Evolutionary conservation across 2,113 vertebrate genomes (phyloP), one percentile per base, ranked within the genome.

Genomic region (Globicephala melas): DNA sequence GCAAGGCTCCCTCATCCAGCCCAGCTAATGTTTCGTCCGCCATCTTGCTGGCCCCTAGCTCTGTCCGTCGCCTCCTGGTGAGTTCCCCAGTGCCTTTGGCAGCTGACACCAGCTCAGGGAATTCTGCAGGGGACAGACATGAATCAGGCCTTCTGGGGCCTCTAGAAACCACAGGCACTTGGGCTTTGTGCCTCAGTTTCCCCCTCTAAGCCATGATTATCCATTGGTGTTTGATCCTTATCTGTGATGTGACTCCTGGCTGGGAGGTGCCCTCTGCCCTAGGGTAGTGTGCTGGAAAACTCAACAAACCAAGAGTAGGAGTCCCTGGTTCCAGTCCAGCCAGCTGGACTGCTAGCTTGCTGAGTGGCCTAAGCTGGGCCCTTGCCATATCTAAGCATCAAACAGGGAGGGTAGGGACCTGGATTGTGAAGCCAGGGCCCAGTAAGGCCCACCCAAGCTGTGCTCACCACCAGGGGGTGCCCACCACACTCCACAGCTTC

Each of bases 1-100:
- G 98, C 53, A 99, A 96, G 41, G 98, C 98, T 41, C 98, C 98
- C 85, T 99, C 99, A 0, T 99, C 99, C 98, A 99, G 98, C 21
- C 98, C 98, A 58, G 98, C 96, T 23, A 99, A 97, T 25, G 73
- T 97, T 14, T 99, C 98, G 12, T 98, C 98, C 0, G 98, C 98
- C 99, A 99, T 99, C 89, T 41, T 33, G 47, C 87, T 71, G 89
- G 50, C 89, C 20, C 14, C 31, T 79, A 41, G 13, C 28, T 95
- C 85, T 2, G 23, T 87, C 7, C 1, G 83, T 88, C 74, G 25
- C 60, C 58, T 95, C 90, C 26, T 15, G 65, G 82, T 28, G 79
- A 89, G 91, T 41, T 65, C 70, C 26, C 50, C 55, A 79, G 73
- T 73, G 89, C 65, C 62, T 28, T 18, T 44, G 36, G 93, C 63